Base-by-base conservation (phyloP, 2,888 invertebrate species). In the Venusia cambrica region DNA sequence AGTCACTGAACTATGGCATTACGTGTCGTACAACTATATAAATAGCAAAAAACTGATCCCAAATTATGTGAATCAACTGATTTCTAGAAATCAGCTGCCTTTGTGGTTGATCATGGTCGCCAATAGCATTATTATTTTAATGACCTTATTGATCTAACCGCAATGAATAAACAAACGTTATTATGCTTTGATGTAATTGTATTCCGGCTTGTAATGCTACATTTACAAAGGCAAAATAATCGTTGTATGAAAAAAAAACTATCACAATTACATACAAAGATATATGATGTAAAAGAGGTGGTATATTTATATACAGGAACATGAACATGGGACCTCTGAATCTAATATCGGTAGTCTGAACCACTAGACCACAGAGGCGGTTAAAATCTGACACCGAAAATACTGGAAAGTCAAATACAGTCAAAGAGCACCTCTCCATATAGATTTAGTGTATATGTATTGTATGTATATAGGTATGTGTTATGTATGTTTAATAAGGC, bases 41-140 rank as follows among this genome's bases (percentile, higher is more conserved):
- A 15, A 25, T 26, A 33, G 57, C 62, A 61, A 58, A 74, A 72
- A 73, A 72, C 62, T 65, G n/a, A 73, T 79, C 61, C 65, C 63
- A 70, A 75, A 75, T 53, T 52, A 45, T 50, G 49, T 48, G 33
- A 33, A 25, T 38, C 28, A 32, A 38, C 33, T 29, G 45, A 36
- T 73, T 70, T 69, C 39, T 28, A 58, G 73, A 73, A 73, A 42
- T 47, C 57, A 56, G 57, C 51, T 50, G 59, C 65, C 60, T 63
- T 69, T 75, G 79, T 57, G 73, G 70, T 73, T 54, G 55, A 54
- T 52, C 37, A 51, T 45, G 59, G 63, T 58, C 65, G 63, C 52
- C 45, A 30, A 38, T 30, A 31, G 24, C 25, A 39, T 39, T 33
- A 9, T 33, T 10, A 28, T 19, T 30, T 28, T 10, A 32, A 38